These are phyloP conservation scores for Leptodactylus fallax DNA, from an alignment of 2,797 vertebrate species.

Conservation along the genomic window DNA sequence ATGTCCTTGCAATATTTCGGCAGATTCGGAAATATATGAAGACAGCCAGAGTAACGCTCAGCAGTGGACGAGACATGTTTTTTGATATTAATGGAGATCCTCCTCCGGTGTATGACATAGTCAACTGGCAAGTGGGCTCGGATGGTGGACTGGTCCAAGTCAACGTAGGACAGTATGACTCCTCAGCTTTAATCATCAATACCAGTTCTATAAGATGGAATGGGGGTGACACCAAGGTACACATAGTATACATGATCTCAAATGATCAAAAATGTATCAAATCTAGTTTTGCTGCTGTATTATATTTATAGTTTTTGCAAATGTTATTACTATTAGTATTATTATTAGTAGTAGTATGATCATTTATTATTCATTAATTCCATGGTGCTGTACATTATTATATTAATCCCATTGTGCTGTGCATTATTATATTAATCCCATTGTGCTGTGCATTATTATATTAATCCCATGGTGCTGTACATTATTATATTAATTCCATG, in stretches of 20 bases:
- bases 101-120: conserved; percentile 47
- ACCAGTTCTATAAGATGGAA: conserved; percentile 10
- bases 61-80: conserved; percentile 9
- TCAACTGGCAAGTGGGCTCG: conserved; percentile 28
- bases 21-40: conserved; percentile 37
- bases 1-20: neutral
- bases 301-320: too few species aligned
- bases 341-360: too few species aligned
- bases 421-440: too few species aligned
- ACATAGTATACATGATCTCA: neutral
- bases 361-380: too few species aligned
- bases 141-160: neutral
- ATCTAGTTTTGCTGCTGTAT: too few species aligned
- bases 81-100: conserved; percentile 45
- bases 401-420: too few species aligned
- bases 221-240: neutral
- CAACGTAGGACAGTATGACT: conserved; percentile 30
- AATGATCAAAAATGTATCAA: too few species aligned
- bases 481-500: too few species aligned
- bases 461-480: too few species aligned
- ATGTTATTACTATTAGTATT: too few species aligned
- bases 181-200: neutral
- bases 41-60: neutral
- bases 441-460: too few species aligned
- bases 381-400: too few species aligned